Base-by-base conservation (phyloP, 2,888 invertebrate genomes). In the Parapristionchus giblindavisi region DNA sequence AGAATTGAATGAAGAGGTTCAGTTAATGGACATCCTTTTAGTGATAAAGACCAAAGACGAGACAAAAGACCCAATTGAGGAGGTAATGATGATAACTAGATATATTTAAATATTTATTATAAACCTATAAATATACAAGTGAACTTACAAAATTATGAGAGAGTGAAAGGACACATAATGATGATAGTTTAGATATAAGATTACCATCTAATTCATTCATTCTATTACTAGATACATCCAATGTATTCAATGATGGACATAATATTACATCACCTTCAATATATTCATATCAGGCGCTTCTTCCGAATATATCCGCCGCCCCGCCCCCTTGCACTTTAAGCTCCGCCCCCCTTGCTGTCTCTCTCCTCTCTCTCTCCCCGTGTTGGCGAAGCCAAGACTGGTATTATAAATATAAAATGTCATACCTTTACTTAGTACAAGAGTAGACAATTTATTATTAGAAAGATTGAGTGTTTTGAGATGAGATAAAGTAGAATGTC, bases 11-110 rank as follows among this genome's bases (percentile, higher is more conserved):
- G 92, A 0, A 96, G 89, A 0, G 96, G 96, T 87, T 96, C 96
- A 84, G 93, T 92, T 17, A 96, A 34, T 2, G 60, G 60, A 51
- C 73, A 73, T 3, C 38, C 73, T 27, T 58, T 93, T 92, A 96
- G 93, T 89, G 94, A 95, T 52, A 99, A 90, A 90, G 96, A 97
- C 97, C 98, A 98, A 52, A 99, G 91, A n/a, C 95, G 92, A 0
- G 93, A 93, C 2, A 98, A 91, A 8, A 96, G 90, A 0, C 99
- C 98, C 92, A 99, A 93, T 89, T 96, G 94, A 0, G 97, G 93
- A 0, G 98, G 98, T 73, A 99, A 91, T 14, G 58, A 75, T n/a
- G 79, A 79, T 48, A 83, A 24, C 58, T 63, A 48, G 27, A 52
- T 11, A 54, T 68, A 48, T 14, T 48, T 48, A 48, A 14, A 48